phyloP scores from a whole-genome alignment of 2,797 vertebrate genomes.

The Falco novaeseelandiae region DNA sequence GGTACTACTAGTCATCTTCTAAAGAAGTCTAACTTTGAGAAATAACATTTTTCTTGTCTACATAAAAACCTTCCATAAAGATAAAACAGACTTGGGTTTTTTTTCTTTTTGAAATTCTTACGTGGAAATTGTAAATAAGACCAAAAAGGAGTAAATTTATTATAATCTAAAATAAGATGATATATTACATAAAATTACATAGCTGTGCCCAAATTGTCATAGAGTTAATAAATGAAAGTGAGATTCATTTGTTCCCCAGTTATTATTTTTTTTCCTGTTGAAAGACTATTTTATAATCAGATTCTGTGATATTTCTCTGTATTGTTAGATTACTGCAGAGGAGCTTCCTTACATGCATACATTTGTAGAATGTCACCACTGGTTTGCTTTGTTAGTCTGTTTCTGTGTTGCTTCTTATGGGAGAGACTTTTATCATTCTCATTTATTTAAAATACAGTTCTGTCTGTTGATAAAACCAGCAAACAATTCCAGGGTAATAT shows the following conservation, averaged over 20 bases:
- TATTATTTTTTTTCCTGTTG: not conserved
- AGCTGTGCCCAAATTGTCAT: not conserved
- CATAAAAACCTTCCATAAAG: not conserved
- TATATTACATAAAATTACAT: not conserved
- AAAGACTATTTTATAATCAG: not conserved
- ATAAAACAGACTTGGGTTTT: not conserved
- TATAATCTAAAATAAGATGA: not conserved
- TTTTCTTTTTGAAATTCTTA: not conserved
- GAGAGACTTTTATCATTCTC: not conserved
- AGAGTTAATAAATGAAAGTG: not conserved
- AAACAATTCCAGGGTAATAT: not conserved
- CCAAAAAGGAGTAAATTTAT: not conserved
- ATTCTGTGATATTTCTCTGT: not conserved
- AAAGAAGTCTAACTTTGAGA: not conserved
- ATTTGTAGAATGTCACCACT: not conserved
- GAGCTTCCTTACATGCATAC: not conserved
- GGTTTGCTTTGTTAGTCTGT: not conserved
- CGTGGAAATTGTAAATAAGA: not conserved
- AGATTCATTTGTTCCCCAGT: rapidly evolving
- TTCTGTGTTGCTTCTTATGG: not conserved
- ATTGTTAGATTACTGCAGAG: not conserved
- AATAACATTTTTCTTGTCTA: not conserved
- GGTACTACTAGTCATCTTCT: not conserved
- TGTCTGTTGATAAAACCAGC: not conserved
- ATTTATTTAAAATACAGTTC: not conserved